Evolutionary conservation across 2,888 invertebrate species (phyloP).

Genomic region (Leptogaster cylindrica): DNA sequence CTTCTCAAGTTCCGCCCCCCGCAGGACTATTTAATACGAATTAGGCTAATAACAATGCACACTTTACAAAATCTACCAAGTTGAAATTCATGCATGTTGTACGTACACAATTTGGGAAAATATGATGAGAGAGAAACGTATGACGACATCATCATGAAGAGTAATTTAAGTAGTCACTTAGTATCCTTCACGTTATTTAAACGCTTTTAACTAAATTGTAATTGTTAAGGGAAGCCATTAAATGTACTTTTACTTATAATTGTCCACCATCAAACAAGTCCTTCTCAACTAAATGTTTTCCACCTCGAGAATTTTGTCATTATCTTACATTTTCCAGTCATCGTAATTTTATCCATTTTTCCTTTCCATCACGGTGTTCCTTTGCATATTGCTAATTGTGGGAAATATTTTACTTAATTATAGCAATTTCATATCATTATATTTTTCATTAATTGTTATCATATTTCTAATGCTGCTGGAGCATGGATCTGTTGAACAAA

Average conservation of each 20-base stretch:
- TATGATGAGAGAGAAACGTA: too few relatives aligned
- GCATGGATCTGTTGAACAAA: conserved; percentile 27
- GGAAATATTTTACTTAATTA: conserved; percentile 45
- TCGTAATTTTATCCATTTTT: conserved; percentile 19
- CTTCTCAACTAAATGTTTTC: conserved; percentile 35
- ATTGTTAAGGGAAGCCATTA: conserved; percentile 33
- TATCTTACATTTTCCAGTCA: conserved; percentile 28
- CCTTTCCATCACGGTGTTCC: conserved; percentile 20
- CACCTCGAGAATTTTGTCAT: conserved; percentile 37
- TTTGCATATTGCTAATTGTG: conserved; percentile 40
- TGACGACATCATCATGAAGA: conserved; percentile 6
- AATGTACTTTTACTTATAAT: conserved; percentile 35
- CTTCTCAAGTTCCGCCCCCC: too few relatives aligned
- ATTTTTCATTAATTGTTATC: conserved; percentile 37
- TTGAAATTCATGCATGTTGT: too few relatives aligned
- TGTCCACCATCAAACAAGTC: conserved; percentile 34
- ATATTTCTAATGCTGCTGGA: conserved; percentile 29
- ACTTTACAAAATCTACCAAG: too few relatives aligned
- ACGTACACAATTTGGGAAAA: too few relatives aligned
- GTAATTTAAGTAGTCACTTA: conserved; percentile 34
- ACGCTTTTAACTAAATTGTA: conserved; percentile 35
- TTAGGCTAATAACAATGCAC: too few relatives aligned
- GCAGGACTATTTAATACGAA: too few relatives aligned
- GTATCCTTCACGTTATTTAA: conserved; percentile 35
- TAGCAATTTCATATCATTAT: conserved; percentile 39